A percentile compares a stretch with the other conserved stretches of the same genome.
These are phyloP conservation scores for Nycticebus coucang DNA, from an alignment of 2,113 vertebrate species.

Conservation along the genomic window DNA sequence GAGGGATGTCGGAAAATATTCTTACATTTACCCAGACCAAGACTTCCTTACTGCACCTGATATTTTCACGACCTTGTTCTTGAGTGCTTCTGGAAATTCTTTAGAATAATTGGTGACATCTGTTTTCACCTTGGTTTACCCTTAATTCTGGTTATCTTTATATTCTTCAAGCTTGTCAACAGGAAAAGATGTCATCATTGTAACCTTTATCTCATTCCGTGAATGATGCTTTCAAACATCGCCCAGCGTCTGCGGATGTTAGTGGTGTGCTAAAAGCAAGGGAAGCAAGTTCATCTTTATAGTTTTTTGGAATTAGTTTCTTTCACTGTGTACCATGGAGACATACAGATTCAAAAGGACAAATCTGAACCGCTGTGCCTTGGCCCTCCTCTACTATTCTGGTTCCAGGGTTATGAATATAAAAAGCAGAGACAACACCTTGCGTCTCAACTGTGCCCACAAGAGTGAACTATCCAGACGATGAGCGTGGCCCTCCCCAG, in stretches of 20 bases:
- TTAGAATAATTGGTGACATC: conserved; percentile 1
- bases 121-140: not conserved
- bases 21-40: conserved; percentile 29
- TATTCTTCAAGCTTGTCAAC: not conserved
- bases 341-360: not conserved
- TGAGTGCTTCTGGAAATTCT: conserved; percentile 21
- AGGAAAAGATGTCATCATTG: not conserved
- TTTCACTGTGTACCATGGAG: not conserved
- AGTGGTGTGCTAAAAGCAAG: not conserved
- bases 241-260: not conserved
- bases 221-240: not conserved
- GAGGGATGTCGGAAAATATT: conserved; percentile 1
- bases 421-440: conserved; percentile 13
- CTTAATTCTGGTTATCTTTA: not conserved
- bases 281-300: not conserved
- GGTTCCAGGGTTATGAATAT: not conserved
- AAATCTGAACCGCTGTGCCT: not conserved
- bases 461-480: not conserved
- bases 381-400: not conserved
- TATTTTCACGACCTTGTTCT: not conserved
- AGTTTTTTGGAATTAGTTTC: not conserved
- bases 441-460: not conserved
- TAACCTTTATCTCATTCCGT: not conserved
- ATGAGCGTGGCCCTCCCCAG: not conserved
- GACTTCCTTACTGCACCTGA: not conserved